These are phyloP conservation scores for Drosophila affinis DNA, from an alignment of 2,888 invertebrate genomes.

Conservation along the genomic window DNA sequence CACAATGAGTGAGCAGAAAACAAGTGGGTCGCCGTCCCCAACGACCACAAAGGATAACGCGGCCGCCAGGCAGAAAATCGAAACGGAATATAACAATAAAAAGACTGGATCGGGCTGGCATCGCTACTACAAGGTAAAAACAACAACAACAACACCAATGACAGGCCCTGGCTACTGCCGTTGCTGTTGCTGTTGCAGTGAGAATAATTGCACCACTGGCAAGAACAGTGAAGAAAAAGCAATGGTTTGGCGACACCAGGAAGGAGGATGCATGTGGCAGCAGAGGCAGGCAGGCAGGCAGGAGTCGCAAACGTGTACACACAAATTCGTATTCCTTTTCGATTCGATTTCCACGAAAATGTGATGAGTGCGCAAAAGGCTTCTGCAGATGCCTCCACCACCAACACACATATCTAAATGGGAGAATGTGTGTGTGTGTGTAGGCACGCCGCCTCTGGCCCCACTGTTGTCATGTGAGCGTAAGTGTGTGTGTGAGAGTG, in stretches of 20 bases:
- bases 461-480: conserved; percentile 39
- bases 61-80: conserved; percentile 60
- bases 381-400: conserved; percentile 69
- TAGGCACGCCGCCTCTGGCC: conserved; percentile 48
- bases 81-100: conserved; percentile 65
- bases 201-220: neutral
- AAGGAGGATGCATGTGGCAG: neutral
- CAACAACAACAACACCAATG: conserved; percentile 25
- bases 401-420: conserved; percentile 37
- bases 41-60: conserved; percentile 48
- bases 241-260: conserved; percentile 14
- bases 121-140: conserved; percentile 61
- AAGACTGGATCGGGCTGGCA: conserved; percentile 56
- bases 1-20: conserved; percentile 63
- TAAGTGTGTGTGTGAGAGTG: conserved; percentile 38
- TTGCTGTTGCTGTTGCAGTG: conserved; percentile 16
- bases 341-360: conserved; percentile 81
- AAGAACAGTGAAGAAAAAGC: conserved; percentile 6
- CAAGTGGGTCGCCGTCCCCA: conserved; percentile 32
- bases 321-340: conserved; percentile 62
- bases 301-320: conserved; percentile 33
- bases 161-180: conserved; percentile 4
- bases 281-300: neutral
- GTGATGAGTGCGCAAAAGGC: conserved; percentile 81
- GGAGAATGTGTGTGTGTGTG: conserved; percentile 34